phyloP scores from a whole-genome alignment of 2,113 vertebrate genomes.

The Naja naja region DNA sequence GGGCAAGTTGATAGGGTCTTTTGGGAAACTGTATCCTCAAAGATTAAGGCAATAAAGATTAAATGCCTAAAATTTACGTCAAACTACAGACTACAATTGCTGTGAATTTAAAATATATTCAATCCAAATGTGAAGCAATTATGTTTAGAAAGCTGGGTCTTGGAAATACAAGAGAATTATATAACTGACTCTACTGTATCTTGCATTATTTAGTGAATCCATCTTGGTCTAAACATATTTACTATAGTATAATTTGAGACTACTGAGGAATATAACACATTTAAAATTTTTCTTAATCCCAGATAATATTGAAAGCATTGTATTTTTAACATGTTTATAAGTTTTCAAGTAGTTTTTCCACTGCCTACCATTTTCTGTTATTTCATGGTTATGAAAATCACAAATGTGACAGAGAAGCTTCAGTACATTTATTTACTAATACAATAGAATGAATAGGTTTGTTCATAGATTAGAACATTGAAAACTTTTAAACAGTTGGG shows the following conservation, averaged over 20 bases:
- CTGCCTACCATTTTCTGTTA: background rate
- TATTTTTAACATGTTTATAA: background rate
- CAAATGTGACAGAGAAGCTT: background rate
- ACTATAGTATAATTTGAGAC: conserved; percentile 27
- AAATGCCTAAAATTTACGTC: background rate
- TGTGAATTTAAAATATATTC: background rate
- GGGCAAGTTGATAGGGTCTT: background rate
- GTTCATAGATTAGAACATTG: background rate
- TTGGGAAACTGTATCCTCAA: background rate
- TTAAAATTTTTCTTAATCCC: conserved; percentile 23
- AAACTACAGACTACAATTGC: background rate
- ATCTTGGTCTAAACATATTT: conserved; percentile 34
- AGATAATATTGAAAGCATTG: conserved; percentile 19
- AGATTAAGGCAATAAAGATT: background rate
- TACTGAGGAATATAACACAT: conserved; percentile 30
- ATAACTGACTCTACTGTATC: conserved; percentile 17
- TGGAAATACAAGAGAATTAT: conserved; percentile 1
- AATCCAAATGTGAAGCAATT: background rate
- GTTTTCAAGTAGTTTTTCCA: conserved; percentile 4
- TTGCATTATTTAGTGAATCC: conserved; percentile 17
- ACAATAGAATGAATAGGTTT: background rate
- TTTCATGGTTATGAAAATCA: background rate
- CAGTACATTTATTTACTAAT: background rate
- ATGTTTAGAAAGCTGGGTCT: conserved; percentile 6
- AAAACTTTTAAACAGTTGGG: background rate